Base-by-base conservation (phyloP, 1,140 invertebrate genomes). In the Chrysoperla carnea region DNA sequence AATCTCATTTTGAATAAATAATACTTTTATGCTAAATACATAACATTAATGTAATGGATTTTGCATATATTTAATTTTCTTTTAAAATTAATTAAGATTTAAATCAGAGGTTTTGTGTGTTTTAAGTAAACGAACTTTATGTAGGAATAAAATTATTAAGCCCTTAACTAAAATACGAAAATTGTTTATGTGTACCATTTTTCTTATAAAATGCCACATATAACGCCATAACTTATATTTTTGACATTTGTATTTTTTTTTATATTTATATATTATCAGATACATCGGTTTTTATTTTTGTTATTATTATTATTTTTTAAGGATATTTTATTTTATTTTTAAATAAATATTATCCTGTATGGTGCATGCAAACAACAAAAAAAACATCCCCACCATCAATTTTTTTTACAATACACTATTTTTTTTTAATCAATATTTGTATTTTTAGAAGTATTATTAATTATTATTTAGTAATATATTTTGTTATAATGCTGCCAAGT, bases 181-280 rank as follows among this genome's bases (percentile, higher is more conserved):
- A 23, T 23, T 23, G 17, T 23, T 23, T 23, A 23, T 23, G 17
- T 23, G 17, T 23, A 2, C 17, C 17, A 59, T 64, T 64, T 61
- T 64, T 64, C 61, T 64, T 64, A 63, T 63, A 60, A 63, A 63
- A 60, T 64, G 63, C 61, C 63, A 60, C 61, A 63, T 61, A 61
- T 61, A 60, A 59, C 62, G 61, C 60, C 61, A 63, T 63, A 61
- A 63, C 17, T 23, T 23, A 23, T 23, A 23, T 23, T 23, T 23
- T 23, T 23, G 17, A 23, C 29, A 44, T 37, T 29, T 44, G 43
- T 29, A 35, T 44, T 23, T 23, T 23, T 40, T 39, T 40, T 40
- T 28, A 12, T 36, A 38, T 43, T 43, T 37, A 36, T 44, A 39
- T 44, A 39, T 44, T 44, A 40, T 36, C 38, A 40, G 13, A 42